These are phyloP conservation scores for Pyralis farinalis DNA, from an alignment of 2,888 invertebrate genomes.

Conservation along the genomic window DNA sequence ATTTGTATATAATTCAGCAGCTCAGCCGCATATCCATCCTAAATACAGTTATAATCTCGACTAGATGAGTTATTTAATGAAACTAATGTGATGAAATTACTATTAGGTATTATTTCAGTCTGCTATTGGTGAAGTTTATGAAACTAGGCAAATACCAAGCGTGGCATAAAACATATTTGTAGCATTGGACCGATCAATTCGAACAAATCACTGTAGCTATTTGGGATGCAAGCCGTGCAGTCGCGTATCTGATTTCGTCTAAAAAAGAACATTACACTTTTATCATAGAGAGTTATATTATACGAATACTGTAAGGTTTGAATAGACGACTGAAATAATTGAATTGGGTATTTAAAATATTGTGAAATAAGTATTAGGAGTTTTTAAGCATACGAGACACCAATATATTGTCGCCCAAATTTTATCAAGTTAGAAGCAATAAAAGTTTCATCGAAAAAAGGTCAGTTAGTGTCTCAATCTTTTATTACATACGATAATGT, in stretches of 20 bases:
- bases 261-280: no score
- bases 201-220: no score
- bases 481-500: constrained; percentile 8
- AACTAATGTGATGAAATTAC: constrained; percentile 28
- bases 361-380: constrained; percentile 25
- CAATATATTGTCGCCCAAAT: constrained; percentile 36
- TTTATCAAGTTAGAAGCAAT: constrained; percentile 43
- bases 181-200: no score
- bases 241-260: no score
- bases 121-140: constrained; percentile 21
- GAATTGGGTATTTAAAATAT: constrained; percentile 25
- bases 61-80: constrained; percentile 33
- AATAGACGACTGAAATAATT: constrained; percentile 30
- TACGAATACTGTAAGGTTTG: constrained; percentile 8
- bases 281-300: no score
- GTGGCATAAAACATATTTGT: no score
- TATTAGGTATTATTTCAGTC: constrained; percentile 22
- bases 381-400: constrained; percentile 34
- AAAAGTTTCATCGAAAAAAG: constrained; percentile 29
- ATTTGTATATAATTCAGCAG: constrained; percentile 49
- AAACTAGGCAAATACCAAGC: not conserved
- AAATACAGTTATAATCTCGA: constrained; percentile 47
- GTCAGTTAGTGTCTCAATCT: constrained; percentile 11
- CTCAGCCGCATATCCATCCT: constrained; percentile 75
- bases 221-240: no score